Evolutionary conservation across 2,888 invertebrate species (phyloP), one percentile per base, ranked within the genome.

Genomic region (Morpho helenor): DNA sequence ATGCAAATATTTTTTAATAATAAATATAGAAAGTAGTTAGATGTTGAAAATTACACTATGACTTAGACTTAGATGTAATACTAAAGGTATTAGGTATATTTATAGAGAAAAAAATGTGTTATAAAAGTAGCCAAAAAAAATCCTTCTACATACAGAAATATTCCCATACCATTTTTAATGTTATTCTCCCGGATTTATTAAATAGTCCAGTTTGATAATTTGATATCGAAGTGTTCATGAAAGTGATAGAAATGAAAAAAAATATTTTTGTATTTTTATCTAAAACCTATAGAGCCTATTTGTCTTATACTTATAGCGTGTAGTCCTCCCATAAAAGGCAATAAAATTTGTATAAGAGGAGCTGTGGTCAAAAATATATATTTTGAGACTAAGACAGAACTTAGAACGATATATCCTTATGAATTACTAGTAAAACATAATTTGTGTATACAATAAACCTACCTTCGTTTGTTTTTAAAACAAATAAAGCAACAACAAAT

Each of bases 261-360:
- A 76, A 84, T 89, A 88, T 89, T 89, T 89, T 89, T 88, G 76
- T 88, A 87, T 82, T 77, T 79, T 80, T 79, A 75, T 74, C 79
- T 77, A 77, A 77, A 68, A 72, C 75, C 76, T 75, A 77, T 76
- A 74, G 75, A 70, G 68, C 70, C 70, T 67, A 69, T 68, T 69
- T 68, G 59, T 67, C 65, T 67, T 62, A 62, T 68, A 69, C 69
- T 61, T 56, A 64, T 62, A 61, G 61, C 45, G 57, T 53, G 70
- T 76, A 71, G 75, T 75, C 68, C 75, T 76, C 77, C 79, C 77
- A 77, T 73, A 77, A 73, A 57, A 57, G 63, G 59, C 58, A 61
- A 60, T 64, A 59, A 57, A 54, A 52, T 54, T 59, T 49, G 56
- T 47, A 41, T 49, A 57, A 43, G 51, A 49, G 54, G 57, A 8